These are phyloP conservation scores for Nomada ferruginata DNA, from an alignment of 2,888 invertebrate genomes.

Conservation along the genomic window DNA sequence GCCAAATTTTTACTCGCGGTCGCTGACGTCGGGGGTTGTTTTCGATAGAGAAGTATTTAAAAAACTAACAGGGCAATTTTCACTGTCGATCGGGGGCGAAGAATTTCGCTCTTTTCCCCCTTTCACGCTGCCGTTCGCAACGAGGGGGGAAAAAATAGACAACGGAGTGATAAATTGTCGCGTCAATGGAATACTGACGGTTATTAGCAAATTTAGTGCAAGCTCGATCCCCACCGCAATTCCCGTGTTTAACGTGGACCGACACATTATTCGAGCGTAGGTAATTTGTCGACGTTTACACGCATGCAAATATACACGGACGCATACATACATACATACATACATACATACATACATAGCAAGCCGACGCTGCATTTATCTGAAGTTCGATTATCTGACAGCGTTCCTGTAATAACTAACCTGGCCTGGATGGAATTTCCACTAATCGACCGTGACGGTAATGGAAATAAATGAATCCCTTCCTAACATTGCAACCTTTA, in stretches of 20 bases:
- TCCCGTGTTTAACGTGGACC: constrained; percentile 62
- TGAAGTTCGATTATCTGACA: constrained; percentile 59
- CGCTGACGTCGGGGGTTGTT: too few relatives aligned
- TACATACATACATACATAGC: constrained; percentile 10
- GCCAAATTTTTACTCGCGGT: too few relatives aligned
- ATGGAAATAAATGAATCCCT: constrained; percentile 60
- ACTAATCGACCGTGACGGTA: constrained; percentile 63
- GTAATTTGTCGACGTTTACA: constrained; percentile 70
- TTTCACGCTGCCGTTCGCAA: neutral
- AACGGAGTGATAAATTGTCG: constrained; percentile 26
- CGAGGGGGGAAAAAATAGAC: neutral
- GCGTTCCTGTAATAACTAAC: constrained; percentile 66
- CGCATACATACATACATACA: constrained; percentile 25
- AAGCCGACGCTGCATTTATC: constrained; percentile 57
- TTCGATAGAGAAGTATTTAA: too few relatives aligned
- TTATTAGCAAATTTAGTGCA: constrained; percentile 64
- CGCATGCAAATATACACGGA: constrained; percentile 60
- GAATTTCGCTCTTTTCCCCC: neutral
- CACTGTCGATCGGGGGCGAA: neutral
- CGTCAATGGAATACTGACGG: constrained; percentile 42
- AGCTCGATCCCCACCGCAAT: constrained; percentile 54
- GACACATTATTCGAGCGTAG: constrained; percentile 66
- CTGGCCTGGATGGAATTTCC: constrained; percentile 56
- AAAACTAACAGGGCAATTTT: constrained; percentile 14
- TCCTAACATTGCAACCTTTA: constrained; percentile 30